Conservation (phyloP, 2,797 vertebrate genomes). For the Carapus acus region DNA sequence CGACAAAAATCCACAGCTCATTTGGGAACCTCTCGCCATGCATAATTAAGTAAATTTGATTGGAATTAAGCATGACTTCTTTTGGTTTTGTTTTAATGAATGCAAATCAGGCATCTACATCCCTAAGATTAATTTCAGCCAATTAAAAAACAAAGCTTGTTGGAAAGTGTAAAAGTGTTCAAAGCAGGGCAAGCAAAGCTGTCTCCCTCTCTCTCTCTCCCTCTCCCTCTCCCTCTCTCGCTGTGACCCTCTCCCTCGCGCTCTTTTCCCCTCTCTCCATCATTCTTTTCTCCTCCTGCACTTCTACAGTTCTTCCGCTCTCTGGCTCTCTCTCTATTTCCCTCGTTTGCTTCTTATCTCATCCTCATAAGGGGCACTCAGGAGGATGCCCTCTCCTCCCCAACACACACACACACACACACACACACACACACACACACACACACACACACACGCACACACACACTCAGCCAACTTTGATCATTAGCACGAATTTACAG, state of each 20-base stretch:
- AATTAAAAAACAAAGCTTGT: conserved; percentile 99
- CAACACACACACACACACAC: too few species aligned
- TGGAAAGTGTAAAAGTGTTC: conserved; percentile 95
- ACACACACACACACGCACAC: too few species aligned
- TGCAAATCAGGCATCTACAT: conserved; percentile 99
- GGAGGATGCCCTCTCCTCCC: conserved; percentile 61
- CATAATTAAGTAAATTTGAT: conserved; percentile 99
- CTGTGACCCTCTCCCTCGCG: conserved; percentile 38
- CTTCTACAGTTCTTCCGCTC: too few species aligned
- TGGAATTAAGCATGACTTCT: conserved; percentile 99
- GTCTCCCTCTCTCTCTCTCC: conserved; percentile 30
- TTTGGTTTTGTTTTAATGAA: conserved; percentile 99
- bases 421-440: too few species aligned
- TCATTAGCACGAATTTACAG: conserved; percentile 77
- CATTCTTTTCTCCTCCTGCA: too few species aligned
- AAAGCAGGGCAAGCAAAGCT: conserved; percentile 81
- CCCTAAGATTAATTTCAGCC: conserved; percentile 99
- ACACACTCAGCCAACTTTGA: too few species aligned
- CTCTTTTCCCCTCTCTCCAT: conserved; percentile 2
- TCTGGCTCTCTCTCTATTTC: conserved; percentile 15
- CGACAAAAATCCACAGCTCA: conserved; percentile 97
- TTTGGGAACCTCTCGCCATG: conserved; percentile 99
- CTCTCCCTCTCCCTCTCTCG: conserved; percentile 19
- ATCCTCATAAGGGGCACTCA: conserved; percentile 78
- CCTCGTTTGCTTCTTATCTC: conserved; percentile 67